Evolutionary conservation across 2,888 invertebrate genomes (phyloP).

Genomic region (Pseudococcus jackbeardsleyi): DNA sequence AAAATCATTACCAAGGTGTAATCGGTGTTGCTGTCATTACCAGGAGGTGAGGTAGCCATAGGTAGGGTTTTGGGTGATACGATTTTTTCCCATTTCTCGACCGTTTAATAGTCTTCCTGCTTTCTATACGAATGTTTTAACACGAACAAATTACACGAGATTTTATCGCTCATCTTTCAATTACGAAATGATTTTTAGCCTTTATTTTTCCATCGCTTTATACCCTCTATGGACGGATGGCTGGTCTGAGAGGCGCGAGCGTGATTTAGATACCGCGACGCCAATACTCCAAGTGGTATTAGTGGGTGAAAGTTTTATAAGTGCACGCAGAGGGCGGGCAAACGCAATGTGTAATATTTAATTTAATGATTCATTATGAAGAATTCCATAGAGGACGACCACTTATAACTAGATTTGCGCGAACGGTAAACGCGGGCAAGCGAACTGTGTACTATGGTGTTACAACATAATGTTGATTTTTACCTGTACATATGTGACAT

Average conservation of each 20-base stretch:
- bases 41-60: not conserved
- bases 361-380: slow-evolving; percentile 63
- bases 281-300: slow-evolving; percentile 11
- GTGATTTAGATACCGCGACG: slow-evolving; percentile 23
- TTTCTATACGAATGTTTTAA: not conserved
- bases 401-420: slow-evolving; percentile 42
- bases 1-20: not conserved
- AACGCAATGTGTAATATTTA: slow-evolving; percentile 51
- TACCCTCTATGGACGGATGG: not conserved
- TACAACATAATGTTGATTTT: not conserved
- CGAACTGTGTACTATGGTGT: not conserved
- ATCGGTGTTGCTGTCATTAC: not conserved
- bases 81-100: not conserved
- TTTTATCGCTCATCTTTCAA: not conserved
- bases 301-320: slow-evolving; percentile 57
- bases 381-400: slow-evolving; percentile 58
- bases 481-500: not conserved
- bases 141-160: not conserved
- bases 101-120: slow-evolving; percentile 9
- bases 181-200: not conserved
- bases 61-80: not conserved
- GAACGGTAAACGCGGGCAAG: not conserved
- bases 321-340: not conserved
- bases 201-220: not conserved
- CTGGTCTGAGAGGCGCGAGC: not conserved